Percentiles rank a stretch among this genome's conserved stretches.
Evolutionary conservation across 2,797 vertebrate genomes (phyloP).

Genomic region (Microctenopoma lineatum): DNA sequence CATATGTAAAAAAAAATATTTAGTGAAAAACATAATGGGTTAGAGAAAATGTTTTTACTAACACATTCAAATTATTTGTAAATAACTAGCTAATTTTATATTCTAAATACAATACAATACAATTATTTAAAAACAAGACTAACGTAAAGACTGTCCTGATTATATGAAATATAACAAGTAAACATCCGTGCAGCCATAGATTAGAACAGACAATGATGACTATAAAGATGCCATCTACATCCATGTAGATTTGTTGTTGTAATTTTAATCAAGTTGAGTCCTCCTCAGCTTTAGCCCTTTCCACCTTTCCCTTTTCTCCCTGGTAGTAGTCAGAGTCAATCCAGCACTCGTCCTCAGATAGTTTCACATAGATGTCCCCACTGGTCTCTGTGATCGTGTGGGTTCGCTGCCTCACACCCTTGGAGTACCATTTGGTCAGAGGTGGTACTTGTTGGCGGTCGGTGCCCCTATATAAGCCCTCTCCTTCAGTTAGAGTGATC

Average conservation of each 20-base stretch:
- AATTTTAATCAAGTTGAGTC: conserved; percentile 5
- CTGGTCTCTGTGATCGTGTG: conserved; percentile 84
- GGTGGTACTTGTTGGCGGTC: conserved; percentile 79
- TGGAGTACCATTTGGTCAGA: conserved; percentile 87
- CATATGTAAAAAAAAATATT: conserved; percentile 29
- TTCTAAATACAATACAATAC: not conserved
- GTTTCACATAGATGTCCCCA: conserved; percentile 88
- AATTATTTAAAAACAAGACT: not conserved
- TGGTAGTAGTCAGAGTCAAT: conserved; percentile 93
- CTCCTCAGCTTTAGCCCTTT: conserved; percentile 59
- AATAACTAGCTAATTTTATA: conserved; percentile 5
- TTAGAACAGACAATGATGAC: conserved; percentile 1
- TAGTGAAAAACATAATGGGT: conserved; percentile 4
- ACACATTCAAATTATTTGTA: not conserved
- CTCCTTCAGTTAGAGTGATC: conserved; percentile 89
- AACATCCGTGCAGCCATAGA: conserved; percentile 6
- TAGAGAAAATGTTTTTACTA: not conserved
- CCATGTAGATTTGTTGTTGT: not conserved
- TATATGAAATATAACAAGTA: conserved; percentile 13
- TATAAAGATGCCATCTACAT: conserved; percentile 8
- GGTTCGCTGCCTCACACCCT: conserved; percentile 92
- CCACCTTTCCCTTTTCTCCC: conserved; percentile 84
- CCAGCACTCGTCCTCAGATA: conserved; percentile 75
- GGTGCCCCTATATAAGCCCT: conserved; percentile 88
- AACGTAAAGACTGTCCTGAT: not conserved